These are phyloP conservation scores for Tetrax tetrax DNA, from an alignment of 2,113 vertebrate species.

Conservation along the genomic window DNA sequence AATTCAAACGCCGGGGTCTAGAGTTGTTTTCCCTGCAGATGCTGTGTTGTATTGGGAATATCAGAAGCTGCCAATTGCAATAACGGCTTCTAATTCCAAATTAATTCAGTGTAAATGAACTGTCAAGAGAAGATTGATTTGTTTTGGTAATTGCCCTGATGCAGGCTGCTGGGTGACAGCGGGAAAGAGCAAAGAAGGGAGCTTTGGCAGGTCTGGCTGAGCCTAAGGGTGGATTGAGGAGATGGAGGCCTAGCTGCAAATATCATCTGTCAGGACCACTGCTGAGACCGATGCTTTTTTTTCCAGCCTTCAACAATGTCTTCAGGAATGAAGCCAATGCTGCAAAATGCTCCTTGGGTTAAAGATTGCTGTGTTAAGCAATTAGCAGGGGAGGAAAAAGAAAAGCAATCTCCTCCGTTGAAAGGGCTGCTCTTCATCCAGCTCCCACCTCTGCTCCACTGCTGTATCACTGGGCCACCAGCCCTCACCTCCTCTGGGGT, in stretches of 20 bases:
- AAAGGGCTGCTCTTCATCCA: neutral
- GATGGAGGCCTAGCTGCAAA: slow-evolving; percentile 67
- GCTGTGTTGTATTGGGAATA: slow-evolving; percentile 78
- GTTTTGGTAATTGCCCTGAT: slow-evolving; percentile 83
- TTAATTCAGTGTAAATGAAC: slow-evolving; percentile 96
- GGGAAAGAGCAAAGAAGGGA: slow-evolving; percentile 80
- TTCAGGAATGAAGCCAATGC: slow-evolving; percentile 32
- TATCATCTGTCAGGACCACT: slow-evolving; percentile 78
- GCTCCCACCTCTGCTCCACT: neutral
- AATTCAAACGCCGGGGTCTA: slow-evolving; percentile 74
- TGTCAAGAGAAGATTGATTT: slow-evolving; percentile 94
- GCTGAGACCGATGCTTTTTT: slow-evolving; percentile 72
- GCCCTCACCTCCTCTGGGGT: neutral
- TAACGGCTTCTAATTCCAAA: slow-evolving; percentile 92
- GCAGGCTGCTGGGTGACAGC: slow-evolving; percentile 82
- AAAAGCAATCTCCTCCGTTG: neutral
- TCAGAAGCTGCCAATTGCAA: slow-evolving; percentile 87
- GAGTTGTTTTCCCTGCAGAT: slow-evolving; percentile 71
- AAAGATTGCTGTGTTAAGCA: neutral
- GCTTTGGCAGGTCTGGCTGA: slow-evolving; percentile 77
- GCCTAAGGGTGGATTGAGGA: slow-evolving; percentile 79
- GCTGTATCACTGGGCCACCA: neutral
- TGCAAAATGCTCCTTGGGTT: neutral
- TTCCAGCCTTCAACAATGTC: slow-evolving; percentile 32
- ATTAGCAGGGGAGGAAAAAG: neutral